phyloP scores from a whole-genome alignment of 2,888 invertebrate species.

The Ophion costatus region DNA sequence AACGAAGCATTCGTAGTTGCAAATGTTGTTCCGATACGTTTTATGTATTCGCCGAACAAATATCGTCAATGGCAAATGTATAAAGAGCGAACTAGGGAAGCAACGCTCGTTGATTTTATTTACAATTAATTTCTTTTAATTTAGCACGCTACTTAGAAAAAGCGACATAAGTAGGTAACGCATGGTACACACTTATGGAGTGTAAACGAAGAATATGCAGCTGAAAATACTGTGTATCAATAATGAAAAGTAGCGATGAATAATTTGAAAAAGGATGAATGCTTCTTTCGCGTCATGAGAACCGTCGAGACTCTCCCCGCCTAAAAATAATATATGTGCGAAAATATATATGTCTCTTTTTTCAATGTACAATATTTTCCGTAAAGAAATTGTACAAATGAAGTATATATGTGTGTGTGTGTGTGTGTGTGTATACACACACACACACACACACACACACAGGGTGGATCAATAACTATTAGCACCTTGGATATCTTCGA shows the following conservation, averaged over 20 bases:
- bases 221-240: background rate
- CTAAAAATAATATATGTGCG: slow-evolving; percentile 4
- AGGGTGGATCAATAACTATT: too few relatives aligned
- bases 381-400: slow-evolving; percentile 11
- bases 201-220: background rate
- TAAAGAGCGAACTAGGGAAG: background rate
- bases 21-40: background rate
- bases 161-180: background rate
- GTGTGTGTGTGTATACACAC: too few relatives aligned
- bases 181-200: background rate
- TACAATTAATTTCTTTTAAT: background rate
- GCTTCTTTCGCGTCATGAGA: slow-evolving; percentile 1
- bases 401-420: too few relatives aligned
- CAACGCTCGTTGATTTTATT: background rate
- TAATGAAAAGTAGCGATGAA: too few relatives aligned
- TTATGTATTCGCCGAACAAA: background rate
- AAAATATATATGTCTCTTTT: slow-evolving; percentile 5
- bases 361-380: background rate
- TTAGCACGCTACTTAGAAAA: background rate
- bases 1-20: background rate
- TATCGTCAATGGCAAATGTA: background rate
- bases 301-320: background rate
- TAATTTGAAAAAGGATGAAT: background rate
- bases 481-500: too few relatives aligned
- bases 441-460: too few relatives aligned